Evolutionary conservation across 2,797 vertebrate species (phyloP), one percentile per base, ranked within the genome.

Genomic region (Melanotaenia maccullochi): DNA sequence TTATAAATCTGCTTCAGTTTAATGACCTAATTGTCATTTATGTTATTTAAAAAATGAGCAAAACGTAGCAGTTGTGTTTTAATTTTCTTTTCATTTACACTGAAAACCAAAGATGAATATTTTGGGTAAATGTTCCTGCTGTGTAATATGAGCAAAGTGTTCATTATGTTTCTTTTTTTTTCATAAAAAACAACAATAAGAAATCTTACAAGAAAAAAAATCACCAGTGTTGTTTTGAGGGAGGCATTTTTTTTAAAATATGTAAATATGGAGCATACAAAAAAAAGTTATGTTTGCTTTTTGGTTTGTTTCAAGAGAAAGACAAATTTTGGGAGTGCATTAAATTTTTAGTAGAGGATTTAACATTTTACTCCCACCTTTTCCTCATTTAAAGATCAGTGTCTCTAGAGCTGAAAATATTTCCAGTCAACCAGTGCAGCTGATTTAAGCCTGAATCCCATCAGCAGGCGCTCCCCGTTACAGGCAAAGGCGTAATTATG

Each of bases 341-440:
- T 1, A 7, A 8, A 20, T 20, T 20, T 20, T 20, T 44, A 20
- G 42, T 20, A 44, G 42, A 44, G 42, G 2, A 44, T 44, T 44
- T 18, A 49, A n/a, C 44, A 20, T 9, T n/a, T 49, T 49, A n/a
- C 44, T n/a, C 44, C 44, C n/a, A 18, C 35, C 22, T 54, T 40
- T n/a, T 20, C 35, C 49, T 18, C 28, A 32, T 54, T 61, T 16
- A 61, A 60, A 30, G 6, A 9, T n/a, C 9, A 25, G 22, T 59
- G 13, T 51, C 18, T 40, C 28, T 56, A 38, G 2, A 25, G 32
- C 42, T 73, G 36, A 22, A 9, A 3, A 69, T 30, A 51, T 56
- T 65, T 38, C 67, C 42, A 58, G 56, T 68, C 40, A 80, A 25
- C 42, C 47, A 49, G 5, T 55, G 58, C 0, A 33, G 33, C 61